Evolutionary conservation across 2,113 vertebrate species (phyloP), one percentile per base, ranked within the genome.

Genomic region (Echinops telfairi): DNA sequence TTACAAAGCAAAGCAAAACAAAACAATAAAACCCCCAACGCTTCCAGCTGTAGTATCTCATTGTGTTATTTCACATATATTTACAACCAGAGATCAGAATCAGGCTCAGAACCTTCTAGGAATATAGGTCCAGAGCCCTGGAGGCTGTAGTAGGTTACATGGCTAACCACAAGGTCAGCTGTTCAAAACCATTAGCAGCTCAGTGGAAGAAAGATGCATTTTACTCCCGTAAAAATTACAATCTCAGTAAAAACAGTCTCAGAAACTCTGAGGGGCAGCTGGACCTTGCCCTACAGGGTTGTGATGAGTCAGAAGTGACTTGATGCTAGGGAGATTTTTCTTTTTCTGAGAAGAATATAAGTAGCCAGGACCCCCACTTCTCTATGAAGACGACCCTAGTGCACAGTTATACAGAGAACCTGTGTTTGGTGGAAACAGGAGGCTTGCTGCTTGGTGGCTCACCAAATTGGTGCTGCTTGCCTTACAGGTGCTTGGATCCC

Each of bases 71-170:
- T 57, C 1, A 3, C 1, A 27, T 29, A 31, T 64, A 47, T n/a
- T 91, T 83, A 81, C 92, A 93, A 57, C n/a, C 31, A 29, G 81
- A 36, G 43, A 78, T 87, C 43, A 76, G 84, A 81, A 64, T 29
- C 6, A 17, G 62, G 25, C 16, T 84, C 85, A 77, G 90, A 91
- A 83, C 16, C 33, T 95, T 79, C n/a, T 11, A 81, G 57, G 64
- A 92, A 83, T 68, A 25, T 62, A 53, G 73, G 36, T 53, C 47
- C 47, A 53, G 47, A 53, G 47, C 47, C 47, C 2, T 53, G 47
- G 47, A 53, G 47, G 47, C 47, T 53, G 47, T 53, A 53, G 47
- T 53, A 53, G 47, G 47, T 53, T 53, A 53, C 12, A 14, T 53
- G 47, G 47, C 47, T 53, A 53, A 53, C 47, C 47, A 53, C 47